Conservation (phyloP, 2,113 vertebrate species). For the Cephalopterus ornatus region DNA sequence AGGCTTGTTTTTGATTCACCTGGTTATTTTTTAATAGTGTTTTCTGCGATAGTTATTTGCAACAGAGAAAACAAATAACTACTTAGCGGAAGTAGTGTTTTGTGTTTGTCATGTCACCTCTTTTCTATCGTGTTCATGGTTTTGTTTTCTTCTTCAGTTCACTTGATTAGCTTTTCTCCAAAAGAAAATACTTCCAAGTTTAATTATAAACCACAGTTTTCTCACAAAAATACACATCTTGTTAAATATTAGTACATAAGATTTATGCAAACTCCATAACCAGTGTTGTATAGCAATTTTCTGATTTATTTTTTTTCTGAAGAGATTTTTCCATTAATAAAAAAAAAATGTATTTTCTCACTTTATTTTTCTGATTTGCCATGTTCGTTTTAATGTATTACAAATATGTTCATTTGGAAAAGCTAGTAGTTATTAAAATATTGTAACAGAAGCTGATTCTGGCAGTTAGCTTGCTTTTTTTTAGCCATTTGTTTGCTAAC, state of each 20-base stretch:
- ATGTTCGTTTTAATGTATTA: not conserved
- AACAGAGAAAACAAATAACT: not conserved
- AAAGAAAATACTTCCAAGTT: not conserved
- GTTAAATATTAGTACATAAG: not conserved
- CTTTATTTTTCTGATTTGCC: not conserved
- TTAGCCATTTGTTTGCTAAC: not conserved
- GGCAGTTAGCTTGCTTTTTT: not conserved
- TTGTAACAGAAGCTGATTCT: not conserved
- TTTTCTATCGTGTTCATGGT: not conserved
- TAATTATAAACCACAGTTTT: not conserved
- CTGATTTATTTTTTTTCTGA: not conserved
- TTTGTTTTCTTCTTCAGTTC: not conserved
- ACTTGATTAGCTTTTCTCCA: not conserved
- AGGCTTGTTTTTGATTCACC: not conserved
- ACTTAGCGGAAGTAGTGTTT: not conserved
- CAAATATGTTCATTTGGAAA: constrained; percentile 21
- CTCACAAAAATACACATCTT: not conserved
- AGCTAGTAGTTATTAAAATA: constrained; percentile 17
- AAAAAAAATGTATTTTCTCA: not conserved
- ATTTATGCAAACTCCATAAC: not conserved
- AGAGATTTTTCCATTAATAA: not conserved
- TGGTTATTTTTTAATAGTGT: not conserved
- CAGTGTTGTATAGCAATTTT: accelerated
- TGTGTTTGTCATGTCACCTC: not conserved
- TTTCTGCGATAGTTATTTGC: not conserved